A percentile compares a stretch with the other conserved stretches of the same genome.
phyloP scores from a whole-genome alignment of 2,113 vertebrate genomes.

The Caretta caretta region DNA sequence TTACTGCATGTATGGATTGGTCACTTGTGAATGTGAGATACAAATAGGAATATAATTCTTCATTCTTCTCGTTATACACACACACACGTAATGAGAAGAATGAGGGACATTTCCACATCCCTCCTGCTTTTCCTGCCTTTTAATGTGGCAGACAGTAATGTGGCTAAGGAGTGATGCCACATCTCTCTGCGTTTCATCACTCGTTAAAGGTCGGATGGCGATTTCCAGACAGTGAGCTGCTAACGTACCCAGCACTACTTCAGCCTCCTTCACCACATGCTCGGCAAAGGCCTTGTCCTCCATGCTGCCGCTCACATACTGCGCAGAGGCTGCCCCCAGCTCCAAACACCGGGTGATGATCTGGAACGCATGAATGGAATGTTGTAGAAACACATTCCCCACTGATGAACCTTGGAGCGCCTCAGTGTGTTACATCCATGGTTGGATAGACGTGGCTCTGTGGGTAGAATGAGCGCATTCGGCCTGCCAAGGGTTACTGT shows the following conservation, averaged over 20 bases:
- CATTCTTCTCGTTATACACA: too few species aligned
- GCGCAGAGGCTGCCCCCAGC: constrained; percentile 79
- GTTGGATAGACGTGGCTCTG: rapidly evolving
- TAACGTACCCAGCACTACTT: constrained; percentile 72
- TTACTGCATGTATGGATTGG: too few species aligned
- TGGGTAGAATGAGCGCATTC: background rate
- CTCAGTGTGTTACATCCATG: rapidly evolving
- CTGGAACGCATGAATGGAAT: constrained; percentile 33
- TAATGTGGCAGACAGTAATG: background rate
- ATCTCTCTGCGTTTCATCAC: background rate
- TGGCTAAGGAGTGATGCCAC: rapidly evolving
- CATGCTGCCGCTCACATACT: constrained; percentile 79
- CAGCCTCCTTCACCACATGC: constrained; percentile 77
- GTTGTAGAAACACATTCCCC: background rate
- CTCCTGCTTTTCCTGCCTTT: rapidly evolving
- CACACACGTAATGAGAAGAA: background rate
- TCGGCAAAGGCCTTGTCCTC: constrained; percentile 79
- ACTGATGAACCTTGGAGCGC: rapidly evolving
- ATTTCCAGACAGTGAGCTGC: rapidly evolving
- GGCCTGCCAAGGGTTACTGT: background rate
- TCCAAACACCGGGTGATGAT: constrained; percentile 75
- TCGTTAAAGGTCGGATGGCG: background rate
- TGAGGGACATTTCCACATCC: rapidly evolving
- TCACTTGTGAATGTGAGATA: too few species aligned
- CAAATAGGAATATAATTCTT: too few species aligned